Evolutionary conservation across 1,140 invertebrate species (phyloP), one percentile per base, ranked within the genome.

Genomic region (Heliothis virescens): DNA sequence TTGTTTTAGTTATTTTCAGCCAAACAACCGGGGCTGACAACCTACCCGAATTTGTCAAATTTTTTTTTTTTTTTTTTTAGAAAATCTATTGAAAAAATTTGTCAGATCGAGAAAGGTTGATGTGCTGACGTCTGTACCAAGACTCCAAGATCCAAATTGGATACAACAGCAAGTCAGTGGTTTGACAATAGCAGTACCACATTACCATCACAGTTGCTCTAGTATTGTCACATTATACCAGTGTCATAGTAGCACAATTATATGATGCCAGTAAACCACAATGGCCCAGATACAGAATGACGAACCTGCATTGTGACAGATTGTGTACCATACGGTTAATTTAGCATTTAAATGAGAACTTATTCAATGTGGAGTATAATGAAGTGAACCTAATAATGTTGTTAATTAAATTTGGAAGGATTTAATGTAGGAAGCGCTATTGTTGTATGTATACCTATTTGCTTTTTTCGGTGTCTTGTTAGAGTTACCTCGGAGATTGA

Each of bases 261-360:
- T 26, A n/a, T 52, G 7, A 52, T 52, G 48, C 48, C 67, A 72
- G 52, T 41, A 73, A 47, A 26, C 18, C 59, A 55, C 74, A 63
- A 63, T 76, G 74, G n/a, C 74, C 16, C 74, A 52, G 59, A 50
- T 76, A 65, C 21, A 41, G 9, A 76, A 53, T 76, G 26, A 63
- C 55, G 74, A n/a, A 65, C 57, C 59, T 29, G 62, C 60, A 81
- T 84, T 84, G 80, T 84, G 60, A 78, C 57, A 50, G 80, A 79
- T 79, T 15, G 67, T 84, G 82, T 79, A 80, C 82, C 83, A 82
- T 84, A 80, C 83, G 77, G 83, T 80, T 78, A 78, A 82, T 80
- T 79, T 75, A 77, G 52, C 52, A 75, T 73, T 21, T 76, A 65
- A 65, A 80, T 57, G 41, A 65, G 74, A 50, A 75, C 53, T 34